phyloP scores from a whole-genome alignment of 2,888 invertebrate genomes.

The Orchesella flavescens region DNA sequence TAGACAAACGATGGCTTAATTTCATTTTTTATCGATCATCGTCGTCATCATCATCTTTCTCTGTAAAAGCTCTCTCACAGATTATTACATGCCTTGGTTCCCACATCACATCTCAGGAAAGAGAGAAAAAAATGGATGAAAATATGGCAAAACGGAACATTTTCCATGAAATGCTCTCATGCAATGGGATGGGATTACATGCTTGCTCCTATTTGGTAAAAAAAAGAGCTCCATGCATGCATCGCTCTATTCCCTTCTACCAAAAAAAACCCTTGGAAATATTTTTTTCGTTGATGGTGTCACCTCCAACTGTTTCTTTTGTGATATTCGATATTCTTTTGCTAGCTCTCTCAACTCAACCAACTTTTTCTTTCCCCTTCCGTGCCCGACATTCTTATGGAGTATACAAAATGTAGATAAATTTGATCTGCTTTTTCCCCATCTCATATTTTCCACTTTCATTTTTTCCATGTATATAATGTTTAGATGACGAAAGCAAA shows the following conservation, averaged over 20 bases:
- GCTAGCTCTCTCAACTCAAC: not conserved
- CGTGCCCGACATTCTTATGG: too few species aligned
- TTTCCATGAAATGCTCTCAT: too few species aligned
- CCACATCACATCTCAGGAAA: not conserved
- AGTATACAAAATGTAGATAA: too few species aligned
- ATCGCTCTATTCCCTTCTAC: slow-evolving; percentile 5
- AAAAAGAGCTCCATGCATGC: too few species aligned
- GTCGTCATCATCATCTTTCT: slow-evolving; percentile 16
- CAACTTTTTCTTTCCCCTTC: not conserved
- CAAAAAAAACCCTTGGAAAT: too few species aligned
- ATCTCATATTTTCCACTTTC: slow-evolving; percentile 16
- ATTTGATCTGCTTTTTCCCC: not conserved
- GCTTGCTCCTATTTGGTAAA: too few species aligned
- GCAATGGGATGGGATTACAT: too few species aligned
- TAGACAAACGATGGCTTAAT: slow-evolving; percentile 72
- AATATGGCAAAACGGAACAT: not conserved
- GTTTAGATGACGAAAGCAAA: slow-evolving; percentile 9
- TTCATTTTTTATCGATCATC: slow-evolving; percentile 71
- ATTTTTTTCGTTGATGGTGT: slow-evolving; percentile 40
- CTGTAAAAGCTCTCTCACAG: not conserved
- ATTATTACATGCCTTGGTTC: slow-evolving; percentile 16
- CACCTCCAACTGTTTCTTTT: slow-evolving; percentile 63
- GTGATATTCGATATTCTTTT: slow-evolving; percentile 46
- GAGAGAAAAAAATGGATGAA: slow-evolving; percentile 1
- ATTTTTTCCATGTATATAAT: not conserved